Conservation (phyloP, 2,113 vertebrate species). For the Pagrus major region DNA sequence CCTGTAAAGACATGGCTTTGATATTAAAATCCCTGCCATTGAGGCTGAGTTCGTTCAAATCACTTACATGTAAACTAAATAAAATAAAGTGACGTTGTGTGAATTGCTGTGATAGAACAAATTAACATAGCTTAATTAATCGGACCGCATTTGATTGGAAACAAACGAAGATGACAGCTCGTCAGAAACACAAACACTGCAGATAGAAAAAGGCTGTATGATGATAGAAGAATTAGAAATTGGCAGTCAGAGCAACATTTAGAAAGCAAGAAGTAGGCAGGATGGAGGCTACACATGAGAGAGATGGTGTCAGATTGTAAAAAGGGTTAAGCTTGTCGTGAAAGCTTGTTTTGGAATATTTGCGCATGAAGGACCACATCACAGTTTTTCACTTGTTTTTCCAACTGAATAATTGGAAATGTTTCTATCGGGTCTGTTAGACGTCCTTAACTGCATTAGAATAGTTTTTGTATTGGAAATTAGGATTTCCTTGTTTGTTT, state of each 20-base stretch:
- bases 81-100: background rate
- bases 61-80: conserved; percentile 32
- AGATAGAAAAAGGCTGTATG: background rate
- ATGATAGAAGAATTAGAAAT: no score
- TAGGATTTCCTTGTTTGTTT: no score
- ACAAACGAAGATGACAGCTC: background rate
- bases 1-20: conserved; percentile 72
- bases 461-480: background rate
- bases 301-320: background rate
- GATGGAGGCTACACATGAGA: no score
- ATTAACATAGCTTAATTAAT: background rate
- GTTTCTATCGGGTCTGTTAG: background rate
- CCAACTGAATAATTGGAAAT: no score
- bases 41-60: conserved; percentile 14
- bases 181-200: background rate
- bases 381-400: background rate
- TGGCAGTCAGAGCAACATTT: no score
- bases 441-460: background rate
- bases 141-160: background rate
- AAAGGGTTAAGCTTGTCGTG: background rate
- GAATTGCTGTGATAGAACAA: conserved; percentile 5
- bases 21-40: conserved; percentile 74
- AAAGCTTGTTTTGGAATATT: background rate
- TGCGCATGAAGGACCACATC: no score
- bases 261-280: no score